These are phyloP conservation scores for Palloptera scutellata DNA, from an alignment of 2,888 invertebrate genomes.

Conservation along the genomic window DNA sequence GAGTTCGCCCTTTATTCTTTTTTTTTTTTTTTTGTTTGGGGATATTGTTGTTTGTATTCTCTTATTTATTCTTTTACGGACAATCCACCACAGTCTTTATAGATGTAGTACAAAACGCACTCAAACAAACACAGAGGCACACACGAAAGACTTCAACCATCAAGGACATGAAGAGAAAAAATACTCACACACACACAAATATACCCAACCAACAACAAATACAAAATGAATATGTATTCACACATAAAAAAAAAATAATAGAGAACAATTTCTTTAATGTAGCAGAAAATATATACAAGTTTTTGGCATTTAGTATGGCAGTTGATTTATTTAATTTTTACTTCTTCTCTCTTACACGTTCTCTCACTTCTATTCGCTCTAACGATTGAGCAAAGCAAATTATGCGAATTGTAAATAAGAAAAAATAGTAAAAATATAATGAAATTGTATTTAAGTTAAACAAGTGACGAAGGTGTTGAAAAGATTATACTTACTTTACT, in stretches of 20 bases:
- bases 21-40: conserved; percentile 5
- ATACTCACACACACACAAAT: neutral
- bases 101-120: conserved; percentile 18
- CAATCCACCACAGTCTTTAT: conserved; percentile 26
- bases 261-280: conserved; percentile 25
- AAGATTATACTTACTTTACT: too few species aligned
- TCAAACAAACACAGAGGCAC: neutral
- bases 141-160: neutral
- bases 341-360: neutral
- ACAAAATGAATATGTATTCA: neutral
- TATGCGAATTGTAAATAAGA: too few species aligned
- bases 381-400: neutral
- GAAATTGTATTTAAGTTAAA: too few species aligned
- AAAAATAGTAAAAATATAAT: too few species aligned
- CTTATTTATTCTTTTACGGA: conserved; percentile 15
- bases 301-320: conserved; percentile 2
- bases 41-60: conserved; percentile 1
- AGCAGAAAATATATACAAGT: conserved; percentile 22
- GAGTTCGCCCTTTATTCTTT: neutral
- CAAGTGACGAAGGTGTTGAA: too few species aligned
- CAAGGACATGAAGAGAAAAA: neutral
- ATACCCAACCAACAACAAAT: neutral
- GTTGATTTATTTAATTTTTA: conserved; percentile 1
- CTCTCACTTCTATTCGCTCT: neutral
- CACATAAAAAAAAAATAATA: neutral